These are phyloP conservation scores for Euura saliciscinereae DNA, from an alignment of 1,140 invertebrate genomes.

Conservation along the genomic window DNA sequence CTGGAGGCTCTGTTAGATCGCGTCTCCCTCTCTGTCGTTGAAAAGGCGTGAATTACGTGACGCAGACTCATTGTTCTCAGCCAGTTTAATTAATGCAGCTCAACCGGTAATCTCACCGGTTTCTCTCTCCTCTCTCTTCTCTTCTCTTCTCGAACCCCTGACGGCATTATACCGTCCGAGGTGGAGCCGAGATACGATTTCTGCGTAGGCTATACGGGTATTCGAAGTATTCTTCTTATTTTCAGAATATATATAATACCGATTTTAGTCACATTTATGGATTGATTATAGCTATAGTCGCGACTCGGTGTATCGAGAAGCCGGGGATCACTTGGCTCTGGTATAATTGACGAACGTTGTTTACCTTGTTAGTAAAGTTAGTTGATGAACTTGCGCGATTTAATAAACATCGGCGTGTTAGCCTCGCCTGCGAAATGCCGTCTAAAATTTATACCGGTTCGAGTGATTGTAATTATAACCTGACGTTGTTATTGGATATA, in stretches of 20 bases:
- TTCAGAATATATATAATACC: too few relatives aligned
- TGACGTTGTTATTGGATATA: too few relatives aligned
- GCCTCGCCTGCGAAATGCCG: conserved; percentile 54
- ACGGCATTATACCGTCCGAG: not conserved
- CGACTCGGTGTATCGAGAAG: not conserved
- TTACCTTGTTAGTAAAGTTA: conserved; percentile 56
- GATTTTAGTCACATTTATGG: not conserved
- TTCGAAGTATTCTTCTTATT: too few relatives aligned
- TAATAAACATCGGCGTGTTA: conserved; percentile 55
- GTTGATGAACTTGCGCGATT: conserved; percentile 51
- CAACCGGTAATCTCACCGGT: conserved; percentile 4
- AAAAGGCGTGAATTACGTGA: conserved; percentile 7
- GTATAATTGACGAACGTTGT: conserved; percentile 62
- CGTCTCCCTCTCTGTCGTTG: not conserved
- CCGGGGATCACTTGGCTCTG: conserved; percentile 55
- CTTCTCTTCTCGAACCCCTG: not conserved
- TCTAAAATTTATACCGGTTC: conserved; percentile 58
- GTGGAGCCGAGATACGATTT: too few relatives aligned
- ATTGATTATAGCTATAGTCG: too few relatives aligned
- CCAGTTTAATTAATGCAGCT: conserved; percentile 1
- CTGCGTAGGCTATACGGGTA: too few relatives aligned
- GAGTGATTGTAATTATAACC: conserved; percentile 15
- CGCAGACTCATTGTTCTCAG: conserved; percentile 2
- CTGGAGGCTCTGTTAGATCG: not conserved
- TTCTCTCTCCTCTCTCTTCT: not conserved